These are phyloP conservation scores for Zoanthus gigantus DNA, from an alignment of 92 coral and sea anemone genomes.

Conservation along the genomic window DNA sequence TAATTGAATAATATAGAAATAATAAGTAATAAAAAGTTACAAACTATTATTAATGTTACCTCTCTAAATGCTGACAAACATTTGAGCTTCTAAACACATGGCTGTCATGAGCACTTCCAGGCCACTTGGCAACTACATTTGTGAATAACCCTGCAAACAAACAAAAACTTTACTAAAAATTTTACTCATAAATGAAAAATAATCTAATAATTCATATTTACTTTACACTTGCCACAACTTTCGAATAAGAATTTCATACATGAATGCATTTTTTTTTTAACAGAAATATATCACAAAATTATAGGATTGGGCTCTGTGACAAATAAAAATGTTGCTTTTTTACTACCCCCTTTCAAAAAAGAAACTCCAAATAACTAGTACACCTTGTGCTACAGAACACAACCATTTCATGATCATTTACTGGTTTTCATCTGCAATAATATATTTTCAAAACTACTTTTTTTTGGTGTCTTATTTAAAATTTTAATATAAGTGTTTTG, in stretches of 20 bases:
- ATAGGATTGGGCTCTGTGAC: neutral
- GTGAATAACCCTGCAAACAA: slow-evolving; percentile 62
- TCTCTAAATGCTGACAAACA: slow-evolving; percentile 29
- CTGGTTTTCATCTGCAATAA: neutral
- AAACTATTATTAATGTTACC: neutral
- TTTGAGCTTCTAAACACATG: slow-evolving; percentile 57
- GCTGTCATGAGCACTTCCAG: slow-evolving; percentile 80
- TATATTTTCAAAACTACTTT: neutral
- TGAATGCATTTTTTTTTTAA: neutral
- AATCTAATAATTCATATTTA: neutral
- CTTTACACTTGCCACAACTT: neutral
- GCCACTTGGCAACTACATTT: slow-evolving; percentile 81
- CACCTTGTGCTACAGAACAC: neutral
- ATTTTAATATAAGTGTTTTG: neutral
- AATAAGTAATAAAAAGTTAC: no score
- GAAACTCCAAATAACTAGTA: neutral
- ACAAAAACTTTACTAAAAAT: neutral
- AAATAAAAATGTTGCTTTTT: no score
- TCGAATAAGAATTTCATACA: neutral
- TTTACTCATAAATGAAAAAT: no score
- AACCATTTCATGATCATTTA: neutral
- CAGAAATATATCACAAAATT: neutral
- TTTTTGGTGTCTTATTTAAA: no score
- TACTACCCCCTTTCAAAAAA: neutral
- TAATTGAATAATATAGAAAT: no score